Evolutionary conservation across 2,113 vertebrate genomes (phyloP).

Genomic region (Cololabis saira): DNA sequence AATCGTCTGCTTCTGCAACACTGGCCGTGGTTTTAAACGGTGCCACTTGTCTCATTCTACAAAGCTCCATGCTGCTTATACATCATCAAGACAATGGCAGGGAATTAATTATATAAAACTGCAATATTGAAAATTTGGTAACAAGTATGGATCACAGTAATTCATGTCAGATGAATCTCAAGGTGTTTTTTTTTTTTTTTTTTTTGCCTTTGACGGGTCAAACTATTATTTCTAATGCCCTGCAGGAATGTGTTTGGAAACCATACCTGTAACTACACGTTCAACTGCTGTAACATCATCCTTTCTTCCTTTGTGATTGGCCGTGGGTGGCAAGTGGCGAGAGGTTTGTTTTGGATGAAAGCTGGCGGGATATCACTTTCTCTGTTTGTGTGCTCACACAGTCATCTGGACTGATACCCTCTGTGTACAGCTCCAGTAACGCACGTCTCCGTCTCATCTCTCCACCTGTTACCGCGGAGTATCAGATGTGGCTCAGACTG

Average conservation of each 20-base stretch:
- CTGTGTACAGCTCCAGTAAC: conserved; percentile 32
- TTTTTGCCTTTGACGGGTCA: background rate
- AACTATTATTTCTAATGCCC: conserved; percentile 4
- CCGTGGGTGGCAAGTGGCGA: conserved; percentile 40
- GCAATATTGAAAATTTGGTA: background rate
- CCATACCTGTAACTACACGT: conserved; percentile 29
- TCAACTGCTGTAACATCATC: conserved; percentile 36
- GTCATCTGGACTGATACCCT: conserved; percentile 53
- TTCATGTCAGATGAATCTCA: background rate
- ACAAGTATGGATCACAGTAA: background rate
- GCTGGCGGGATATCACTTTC: conserved; percentile 31
- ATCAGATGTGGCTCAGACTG: conserved; percentile 65
- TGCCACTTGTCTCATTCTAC: conserved; percentile 7
- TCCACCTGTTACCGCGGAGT: conserved; percentile 55
- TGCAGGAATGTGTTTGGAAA: conserved; percentile 38
- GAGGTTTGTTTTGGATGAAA: conserved; percentile 25
- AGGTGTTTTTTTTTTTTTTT: background rate
- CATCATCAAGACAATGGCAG: background rate
- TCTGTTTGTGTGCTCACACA: conserved; percentile 26
- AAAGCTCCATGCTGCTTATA: background rate
- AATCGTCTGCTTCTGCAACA: conserved; percentile 28
- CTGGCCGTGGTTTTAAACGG: conserved; percentile 9
- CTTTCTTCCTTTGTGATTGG: conserved; percentile 30
- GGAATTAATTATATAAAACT: conserved; percentile 2
- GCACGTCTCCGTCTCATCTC: conserved; percentile 63